These are phyloP conservation scores for Aythya baeri DNA, from an alignment of 2,113 vertebrate species.

Conservation along the genomic window DNA sequence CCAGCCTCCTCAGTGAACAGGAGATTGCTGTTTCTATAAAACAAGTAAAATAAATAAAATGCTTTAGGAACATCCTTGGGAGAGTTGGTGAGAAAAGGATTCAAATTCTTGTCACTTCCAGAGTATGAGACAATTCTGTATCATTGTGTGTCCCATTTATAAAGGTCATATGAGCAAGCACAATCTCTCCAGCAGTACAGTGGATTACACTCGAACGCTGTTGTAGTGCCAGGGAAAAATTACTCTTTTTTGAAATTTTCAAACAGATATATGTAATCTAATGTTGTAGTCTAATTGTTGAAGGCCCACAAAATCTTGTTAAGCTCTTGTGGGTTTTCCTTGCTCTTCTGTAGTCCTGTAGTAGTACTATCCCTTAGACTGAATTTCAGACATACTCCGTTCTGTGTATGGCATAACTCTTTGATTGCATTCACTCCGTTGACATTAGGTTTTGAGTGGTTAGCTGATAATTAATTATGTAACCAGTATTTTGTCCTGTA, in stretches of 20 bases:
- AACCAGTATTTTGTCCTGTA: background rate
- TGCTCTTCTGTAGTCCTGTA: background rate
- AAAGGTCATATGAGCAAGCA: background rate
- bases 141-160: background rate
- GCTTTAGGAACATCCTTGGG: background rate
- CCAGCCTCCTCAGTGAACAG: accelerated
- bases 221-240: background rate
- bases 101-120: background rate
- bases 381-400: background rate
- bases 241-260: background rate
- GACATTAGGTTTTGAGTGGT: background rate
- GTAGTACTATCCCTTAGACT: background rate
- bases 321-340: background rate
- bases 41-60: background rate
- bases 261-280: background rate
- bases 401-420: background rate
- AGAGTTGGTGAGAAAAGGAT: background rate
- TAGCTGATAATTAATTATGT: background rate
- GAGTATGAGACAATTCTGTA: background rate
- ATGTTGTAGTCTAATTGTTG: background rate
- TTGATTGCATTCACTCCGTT: background rate
- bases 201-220: accelerated
- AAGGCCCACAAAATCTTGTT: background rate
- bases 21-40: background rate
- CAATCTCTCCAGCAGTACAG: background rate